Conservation (phyloP, 1,140 invertebrate genomes). For the Onthophagus taurus region DNA sequence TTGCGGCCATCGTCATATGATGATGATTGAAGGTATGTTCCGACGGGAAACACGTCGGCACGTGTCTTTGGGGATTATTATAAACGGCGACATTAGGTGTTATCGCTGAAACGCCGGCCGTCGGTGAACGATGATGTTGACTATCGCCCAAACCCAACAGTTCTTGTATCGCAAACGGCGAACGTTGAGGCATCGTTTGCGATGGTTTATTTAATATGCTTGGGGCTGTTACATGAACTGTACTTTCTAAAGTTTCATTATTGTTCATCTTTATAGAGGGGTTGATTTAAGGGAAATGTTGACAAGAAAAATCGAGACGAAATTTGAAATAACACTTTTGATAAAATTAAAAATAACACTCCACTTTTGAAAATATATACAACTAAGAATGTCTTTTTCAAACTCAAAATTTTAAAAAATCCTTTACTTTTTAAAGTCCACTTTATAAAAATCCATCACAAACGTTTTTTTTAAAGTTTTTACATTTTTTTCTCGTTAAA, state of each 20-base stretch:
- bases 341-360: no score
- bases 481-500: no score
- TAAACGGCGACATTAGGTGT: slow-evolving; percentile 35
- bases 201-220: slow-evolving; percentile 37
- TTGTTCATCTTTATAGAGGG: slow-evolving; percentile 34
- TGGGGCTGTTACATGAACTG: slow-evolving; percentile 37
- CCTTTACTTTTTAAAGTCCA: slow-evolving; percentile 5
- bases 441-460: slow-evolving; percentile 4
- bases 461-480: slow-evolving; percentile 4
- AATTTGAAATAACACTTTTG: no score
- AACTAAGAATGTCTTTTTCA: no score
- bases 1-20: slow-evolving; percentile 57
- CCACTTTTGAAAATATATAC: no score
- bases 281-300: not conserved
- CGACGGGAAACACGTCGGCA: slow-evolving; percentile 34
- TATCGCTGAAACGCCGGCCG: slow-evolving; percentile 39
- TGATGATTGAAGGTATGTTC: slow-evolving; percentile 45
- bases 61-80: slow-evolving; percentile 36
- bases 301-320: no score
- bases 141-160: slow-evolving; percentile 63
- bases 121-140: slow-evolving; percentile 40
- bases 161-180: slow-evolving; percentile 87
- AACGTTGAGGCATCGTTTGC: slow-evolving; percentile 64
- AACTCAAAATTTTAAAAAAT: not conserved
- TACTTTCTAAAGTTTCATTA: slow-evolving; percentile 34